These are phyloP conservation scores for Henricia sp. DNA, from an alignment of 53 echinoderm and acorn worm genomes.

Conservation along the genomic window DNA sequence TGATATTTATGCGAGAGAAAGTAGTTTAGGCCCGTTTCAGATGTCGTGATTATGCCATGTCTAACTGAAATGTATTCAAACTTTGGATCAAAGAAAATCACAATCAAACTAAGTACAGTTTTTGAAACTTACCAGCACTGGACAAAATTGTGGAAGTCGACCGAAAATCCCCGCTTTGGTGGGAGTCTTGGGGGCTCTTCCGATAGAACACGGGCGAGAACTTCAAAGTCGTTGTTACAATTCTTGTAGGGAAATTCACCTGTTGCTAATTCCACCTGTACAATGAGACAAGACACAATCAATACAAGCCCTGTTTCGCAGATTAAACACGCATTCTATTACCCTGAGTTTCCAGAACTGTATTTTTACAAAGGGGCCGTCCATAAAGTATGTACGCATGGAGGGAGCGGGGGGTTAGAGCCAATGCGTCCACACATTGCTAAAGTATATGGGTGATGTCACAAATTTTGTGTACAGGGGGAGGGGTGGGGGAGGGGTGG, in stretches of 20 bases:
- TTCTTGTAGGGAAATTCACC: slow-evolving; percentile 99
- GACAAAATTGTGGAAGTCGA: slow-evolving; percentile 97
- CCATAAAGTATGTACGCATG: too few relatives aligned
- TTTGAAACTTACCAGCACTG: slow-evolving; percentile 82
- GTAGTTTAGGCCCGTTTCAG: too few relatives aligned
- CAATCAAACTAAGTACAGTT: neutral
- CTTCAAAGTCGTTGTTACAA: slow-evolving; percentile 99
- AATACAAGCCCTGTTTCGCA: neutral
- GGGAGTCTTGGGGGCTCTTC: slow-evolving; percentile 97
- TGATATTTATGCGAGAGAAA: too few relatives aligned
- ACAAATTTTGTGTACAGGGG: too few relatives aligned
- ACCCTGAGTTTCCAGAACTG: too few relatives aligned
- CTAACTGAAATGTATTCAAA: neutral
- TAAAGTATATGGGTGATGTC: too few relatives aligned
- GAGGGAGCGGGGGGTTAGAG: too few relatives aligned
- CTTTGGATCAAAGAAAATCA: neutral
- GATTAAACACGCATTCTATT: too few relatives aligned
- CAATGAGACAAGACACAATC: neutral
- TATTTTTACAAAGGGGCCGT: too few relatives aligned
- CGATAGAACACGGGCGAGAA: slow-evolving; percentile 90
- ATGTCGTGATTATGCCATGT: too few relatives aligned
- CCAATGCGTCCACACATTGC: too few relatives aligned
- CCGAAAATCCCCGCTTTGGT: slow-evolving; percentile 87
- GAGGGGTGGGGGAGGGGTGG: too few relatives aligned
- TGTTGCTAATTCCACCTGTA: slow-evolving; percentile 95